A percentile compares a stretch with the other conserved stretches of the same genome.
These are phyloP conservation scores for Cephus pulcher DNA, from an alignment of 2,888 invertebrate genomes.

Conservation along the genomic window DNA sequence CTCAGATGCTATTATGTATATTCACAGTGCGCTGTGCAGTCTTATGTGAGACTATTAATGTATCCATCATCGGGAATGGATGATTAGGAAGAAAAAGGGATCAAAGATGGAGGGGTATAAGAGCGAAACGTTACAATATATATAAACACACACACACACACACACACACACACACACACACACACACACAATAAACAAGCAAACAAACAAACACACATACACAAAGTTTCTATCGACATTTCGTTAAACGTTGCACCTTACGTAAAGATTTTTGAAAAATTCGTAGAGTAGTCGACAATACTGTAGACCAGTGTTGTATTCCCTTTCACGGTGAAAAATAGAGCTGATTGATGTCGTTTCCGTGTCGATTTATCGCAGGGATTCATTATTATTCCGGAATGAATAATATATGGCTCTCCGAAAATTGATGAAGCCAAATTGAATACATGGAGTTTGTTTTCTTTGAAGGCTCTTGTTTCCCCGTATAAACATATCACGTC, in stretches of 20 bases:
- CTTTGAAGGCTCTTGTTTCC: background rate
- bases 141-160: constrained; percentile 28
- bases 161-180: too few species aligned
- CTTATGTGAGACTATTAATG: too few species aligned
- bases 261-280: constrained; percentile 31
- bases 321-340: background rate
- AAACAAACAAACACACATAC: constrained; percentile 36
- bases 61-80: too few species aligned
- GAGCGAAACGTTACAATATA: background rate
- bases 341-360: background rate
- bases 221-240: constrained; percentile 46
- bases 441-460: background rate
- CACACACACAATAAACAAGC: constrained; percentile 38
- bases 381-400: background rate
- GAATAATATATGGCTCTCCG: background rate
- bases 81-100: too few species aligned
- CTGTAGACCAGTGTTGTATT: background rate
- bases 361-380: background rate
- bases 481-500: background rate
- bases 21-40: too few species aligned
- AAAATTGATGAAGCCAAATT: background rate
- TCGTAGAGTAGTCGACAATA: constrained; percentile 13
- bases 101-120: too few species aligned
- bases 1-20: too few species aligned
- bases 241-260: constrained; percentile 44